Percentiles rank a stretch among this genome's conserved stretches.
Conservation (phyloP, 2,113 vertebrate species). For the Myrmecobius fasciatus region DNA sequence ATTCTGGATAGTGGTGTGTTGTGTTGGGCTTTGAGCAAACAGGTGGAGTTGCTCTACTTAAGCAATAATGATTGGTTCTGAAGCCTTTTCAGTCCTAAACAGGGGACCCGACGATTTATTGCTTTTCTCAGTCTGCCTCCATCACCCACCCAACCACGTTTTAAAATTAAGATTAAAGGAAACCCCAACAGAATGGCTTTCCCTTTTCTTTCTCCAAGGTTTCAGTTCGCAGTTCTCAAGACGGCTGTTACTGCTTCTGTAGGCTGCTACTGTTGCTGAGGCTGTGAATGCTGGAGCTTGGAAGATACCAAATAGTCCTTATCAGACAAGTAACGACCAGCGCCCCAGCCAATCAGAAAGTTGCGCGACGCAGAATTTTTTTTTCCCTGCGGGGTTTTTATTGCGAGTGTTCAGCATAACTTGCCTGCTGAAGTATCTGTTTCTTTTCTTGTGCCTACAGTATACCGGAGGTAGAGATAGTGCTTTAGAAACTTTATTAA, state of each 20-base stretch:
- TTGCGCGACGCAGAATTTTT: slow-evolving; percentile 22
- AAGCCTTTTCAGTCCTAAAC: not conserved
- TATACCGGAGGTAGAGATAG: slow-evolving; percentile 15
- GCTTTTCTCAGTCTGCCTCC: not conserved
- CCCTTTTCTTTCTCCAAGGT: not conserved
- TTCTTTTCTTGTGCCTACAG: not conserved
- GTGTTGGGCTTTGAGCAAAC: slow-evolving; percentile 33
- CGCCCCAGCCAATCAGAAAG: slow-evolving; percentile 61
- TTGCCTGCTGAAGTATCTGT: not conserved
- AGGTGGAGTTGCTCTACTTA: slow-evolving; percentile 43
- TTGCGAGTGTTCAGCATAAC: not conserved
- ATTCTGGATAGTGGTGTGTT: not conserved
- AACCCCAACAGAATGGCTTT: not conserved
- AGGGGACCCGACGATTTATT: not conserved
- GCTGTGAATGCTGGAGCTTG: not conserved
- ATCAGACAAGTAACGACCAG: not conserved
- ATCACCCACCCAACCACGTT: not conserved
- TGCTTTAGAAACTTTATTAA: slow-evolving; percentile 86
- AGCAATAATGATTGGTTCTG: accelerated
- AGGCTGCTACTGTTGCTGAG: not conserved
- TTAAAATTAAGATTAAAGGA: not conserved
- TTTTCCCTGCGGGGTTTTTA: not conserved
- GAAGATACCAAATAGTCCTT: not conserved
- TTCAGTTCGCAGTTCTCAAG: not conserved
- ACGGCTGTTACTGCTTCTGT: not conserved